These are phyloP conservation scores for Cheilosia impressa DNA, from an alignment of 2,888 invertebrate genomes.

Conservation along the genomic window DNA sequence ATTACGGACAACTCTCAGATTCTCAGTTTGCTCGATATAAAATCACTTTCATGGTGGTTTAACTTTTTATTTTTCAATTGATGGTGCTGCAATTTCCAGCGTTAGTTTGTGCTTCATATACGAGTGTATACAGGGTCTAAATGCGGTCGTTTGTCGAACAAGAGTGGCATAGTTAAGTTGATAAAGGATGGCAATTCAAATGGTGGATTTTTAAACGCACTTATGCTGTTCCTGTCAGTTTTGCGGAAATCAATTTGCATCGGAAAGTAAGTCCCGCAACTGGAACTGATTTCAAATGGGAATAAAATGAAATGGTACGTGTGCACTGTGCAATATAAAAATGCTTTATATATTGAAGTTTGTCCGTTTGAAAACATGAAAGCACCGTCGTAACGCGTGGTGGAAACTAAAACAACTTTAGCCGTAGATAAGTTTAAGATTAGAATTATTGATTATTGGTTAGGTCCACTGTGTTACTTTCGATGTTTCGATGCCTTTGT, in stretches of 20 bases:
- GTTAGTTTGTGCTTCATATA: constrained; percentile 3
- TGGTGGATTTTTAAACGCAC: constrained; percentile 37
- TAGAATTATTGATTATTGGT: too few relatives aligned
- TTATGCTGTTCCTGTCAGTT: constrained; percentile 30
- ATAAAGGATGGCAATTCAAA: constrained; percentile 48
- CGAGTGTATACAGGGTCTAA: constrained; percentile 20
- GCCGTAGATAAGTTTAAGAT: too few relatives aligned
- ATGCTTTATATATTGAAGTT: too few relatives aligned
- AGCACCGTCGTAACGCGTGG: too few relatives aligned
- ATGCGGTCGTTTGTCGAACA: constrained; percentile 58
- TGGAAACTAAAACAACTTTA: too few relatives aligned
- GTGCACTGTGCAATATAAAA: too few relatives aligned
- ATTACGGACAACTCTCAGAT: constrained; percentile 32
- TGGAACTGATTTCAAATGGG: not conserved
- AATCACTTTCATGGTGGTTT: constrained; percentile 60
- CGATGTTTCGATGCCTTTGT: too few relatives aligned
- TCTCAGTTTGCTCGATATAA: constrained; percentile 56
- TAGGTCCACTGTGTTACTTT: too few relatives aligned
- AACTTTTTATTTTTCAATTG: constrained; percentile 62
- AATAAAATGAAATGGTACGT: too few relatives aligned
- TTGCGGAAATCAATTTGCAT: constrained; percentile 47
- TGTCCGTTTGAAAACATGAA: too few relatives aligned
- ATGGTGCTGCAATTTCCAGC: constrained; percentile 22
- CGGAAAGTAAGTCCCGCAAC: constrained; percentile 3
- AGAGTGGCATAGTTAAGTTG: constrained; percentile 31